Conservation (phyloP, 2,113 vertebrate genomes). For the Solea senegalensis region DNA sequence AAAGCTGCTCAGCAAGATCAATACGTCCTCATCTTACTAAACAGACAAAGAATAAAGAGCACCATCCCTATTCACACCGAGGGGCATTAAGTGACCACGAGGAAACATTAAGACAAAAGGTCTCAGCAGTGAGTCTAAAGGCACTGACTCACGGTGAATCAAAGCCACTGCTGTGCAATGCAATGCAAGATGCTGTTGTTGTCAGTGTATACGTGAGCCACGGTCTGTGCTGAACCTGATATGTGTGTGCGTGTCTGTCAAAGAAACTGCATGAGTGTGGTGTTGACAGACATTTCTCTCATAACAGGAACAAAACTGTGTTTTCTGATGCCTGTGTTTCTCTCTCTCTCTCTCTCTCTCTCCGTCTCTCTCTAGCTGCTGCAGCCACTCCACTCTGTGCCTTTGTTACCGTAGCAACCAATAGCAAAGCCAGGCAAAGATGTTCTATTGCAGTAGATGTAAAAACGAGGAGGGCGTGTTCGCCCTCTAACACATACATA, state of each 20-base stretch:
- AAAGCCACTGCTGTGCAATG: neutral
- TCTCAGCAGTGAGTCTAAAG: conserved; percentile 11
- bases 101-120: conserved; percentile 21
- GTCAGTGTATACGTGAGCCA: conserved; percentile 12
- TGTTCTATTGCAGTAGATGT: conserved; percentile 72
- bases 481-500: conserved; percentile 45
- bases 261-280: neutral
- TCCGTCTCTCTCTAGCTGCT: conserved; percentile 60
- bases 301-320: neutral
- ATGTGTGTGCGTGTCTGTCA: conserved; percentile 12
- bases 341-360: conserved; percentile 38
- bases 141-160: neutral
- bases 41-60: conserved; percentile 44
- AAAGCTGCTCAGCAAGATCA: conserved; percentile 54
- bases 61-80: conserved; percentile 16
- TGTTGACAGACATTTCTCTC: conserved; percentile 42
- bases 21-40: conserved; percentile 51
- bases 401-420: conserved; percentile 82
- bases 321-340: conserved; percentile 31
- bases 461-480: conserved; percentile 62
- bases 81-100: conserved; percentile 27
- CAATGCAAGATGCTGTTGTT: neutral
- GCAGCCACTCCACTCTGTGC: conserved; percentile 75
- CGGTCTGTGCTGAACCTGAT: conserved; percentile 37
- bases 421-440: conserved; percentile 73